phyloP scores from a whole-genome alignment of 2,888 invertebrate species.

The Ochropacha duplaris region DNA sequence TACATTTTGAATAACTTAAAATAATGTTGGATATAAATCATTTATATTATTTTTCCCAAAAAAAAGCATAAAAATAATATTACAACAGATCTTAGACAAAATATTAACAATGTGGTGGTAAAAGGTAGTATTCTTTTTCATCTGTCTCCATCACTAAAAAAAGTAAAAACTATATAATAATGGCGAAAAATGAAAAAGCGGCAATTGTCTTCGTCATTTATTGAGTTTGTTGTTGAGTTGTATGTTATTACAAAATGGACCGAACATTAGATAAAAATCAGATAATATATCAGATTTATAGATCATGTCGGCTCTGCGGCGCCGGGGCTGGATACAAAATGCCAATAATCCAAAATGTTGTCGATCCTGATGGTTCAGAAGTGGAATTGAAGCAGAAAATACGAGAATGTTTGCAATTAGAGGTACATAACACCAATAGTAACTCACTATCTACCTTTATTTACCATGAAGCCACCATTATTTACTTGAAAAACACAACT shows the following conservation, averaged over 20 bases:
- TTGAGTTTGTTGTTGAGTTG: slow-evolving; percentile 13
- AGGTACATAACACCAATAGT: slow-evolving; percentile 48
- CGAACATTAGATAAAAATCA: slow-evolving; percentile 58
- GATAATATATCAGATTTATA: slow-evolving; percentile 71
- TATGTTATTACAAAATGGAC: slow-evolving; percentile 47
- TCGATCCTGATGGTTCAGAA: slow-evolving; percentile 52
- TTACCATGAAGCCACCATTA: not conserved
- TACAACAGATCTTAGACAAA: too few species aligned
- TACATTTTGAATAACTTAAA: too few species aligned
- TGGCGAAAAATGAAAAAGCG: slow-evolving; percentile 42
- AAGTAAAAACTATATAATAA: too few species aligned
- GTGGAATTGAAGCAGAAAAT: slow-evolving; percentile 70
- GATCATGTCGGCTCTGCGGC: slow-evolving; percentile 76
- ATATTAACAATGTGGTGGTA: too few species aligned
- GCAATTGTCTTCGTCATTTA: slow-evolving; percentile 28
- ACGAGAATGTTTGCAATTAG: slow-evolving; percentile 71
- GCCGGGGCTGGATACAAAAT: slow-evolving; percentile 78
- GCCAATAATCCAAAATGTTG: slow-evolving; percentile 73
- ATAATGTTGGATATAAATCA: too few species aligned
- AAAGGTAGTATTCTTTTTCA: not conserved
- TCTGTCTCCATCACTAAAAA: slow-evolving; percentile 26
- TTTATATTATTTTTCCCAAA: too few species aligned
- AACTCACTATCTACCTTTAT: not conserved
- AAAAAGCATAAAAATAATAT: too few species aligned
- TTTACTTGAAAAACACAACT: not conserved